These are phyloP conservation scores for Eustalomyia histrio DNA, from an alignment of 2,888 invertebrate genomes.

Conservation along the genomic window DNA sequence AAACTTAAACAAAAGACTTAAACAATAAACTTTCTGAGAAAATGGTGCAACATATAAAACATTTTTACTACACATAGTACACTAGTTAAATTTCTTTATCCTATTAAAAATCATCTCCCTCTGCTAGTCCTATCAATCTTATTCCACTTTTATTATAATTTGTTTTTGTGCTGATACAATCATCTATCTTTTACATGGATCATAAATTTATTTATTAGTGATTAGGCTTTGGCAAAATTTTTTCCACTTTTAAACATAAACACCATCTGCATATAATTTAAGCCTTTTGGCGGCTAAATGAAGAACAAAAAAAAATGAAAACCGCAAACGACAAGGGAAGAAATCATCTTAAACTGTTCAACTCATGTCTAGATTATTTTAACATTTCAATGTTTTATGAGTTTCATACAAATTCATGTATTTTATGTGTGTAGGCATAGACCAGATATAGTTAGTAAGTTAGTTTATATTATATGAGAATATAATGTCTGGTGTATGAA, in stretches of 20 bases:
- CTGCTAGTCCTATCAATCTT: slow-evolving; percentile 21
- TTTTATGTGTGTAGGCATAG: not conserved
- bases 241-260: slow-evolving; percentile 27
- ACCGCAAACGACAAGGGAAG: not conserved
- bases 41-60: not conserved
- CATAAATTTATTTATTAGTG: slow-evolving; percentile 60
- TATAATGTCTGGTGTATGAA: not conserved
- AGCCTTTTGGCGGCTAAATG: slow-evolving; percentile 47
- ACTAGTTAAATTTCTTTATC: not conserved
- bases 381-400: slow-evolving; percentile 47
- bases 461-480: not conserved
- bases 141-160: slow-evolving; percentile 22
- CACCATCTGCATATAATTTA: slow-evolving; percentile 46
- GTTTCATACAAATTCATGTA: not conserved
- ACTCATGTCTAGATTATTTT: slow-evolving; percentile 43
- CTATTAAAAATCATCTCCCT: not conserved
- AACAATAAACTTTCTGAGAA: slow-evolving; percentile 3
- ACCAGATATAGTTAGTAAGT: not conserved
- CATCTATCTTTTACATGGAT: slow-evolving; percentile 34
- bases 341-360: slow-evolving; percentile 33
- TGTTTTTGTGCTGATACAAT: slow-evolving; percentile 28
- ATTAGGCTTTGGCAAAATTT: slow-evolving; percentile 27
- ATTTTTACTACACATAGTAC: not conserved
- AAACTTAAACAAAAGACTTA: slow-evolving; percentile 24
- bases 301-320: slow-evolving; percentile 8